Conservation (phyloP, 2,888 invertebrate genomes). For the Drosophila cognata region DNA sequence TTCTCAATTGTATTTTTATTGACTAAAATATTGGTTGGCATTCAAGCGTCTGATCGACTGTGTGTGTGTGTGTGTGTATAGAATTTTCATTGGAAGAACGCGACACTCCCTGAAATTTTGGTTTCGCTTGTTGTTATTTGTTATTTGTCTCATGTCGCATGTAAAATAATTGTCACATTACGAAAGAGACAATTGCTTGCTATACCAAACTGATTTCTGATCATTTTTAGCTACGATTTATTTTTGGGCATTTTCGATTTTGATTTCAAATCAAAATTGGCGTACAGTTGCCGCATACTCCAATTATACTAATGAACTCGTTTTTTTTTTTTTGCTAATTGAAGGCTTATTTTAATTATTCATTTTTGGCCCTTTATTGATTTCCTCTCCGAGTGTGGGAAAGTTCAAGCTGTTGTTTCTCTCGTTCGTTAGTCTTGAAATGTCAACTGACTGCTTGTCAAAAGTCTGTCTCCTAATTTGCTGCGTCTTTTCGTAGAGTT, state of each 20-base stretch:
- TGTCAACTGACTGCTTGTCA: background rate
- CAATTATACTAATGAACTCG: constrained; percentile 7
- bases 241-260: constrained; percentile 33
- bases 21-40: constrained; percentile 71
- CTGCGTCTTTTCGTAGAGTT: too few relatives aligned
- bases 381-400: constrained; percentile 22
- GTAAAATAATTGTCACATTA: constrained; percentile 69
- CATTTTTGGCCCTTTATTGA: constrained; percentile 7
- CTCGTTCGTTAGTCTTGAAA: background rate
- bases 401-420: background rate
- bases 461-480: background rate
- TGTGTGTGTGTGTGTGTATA: constrained; percentile 42
- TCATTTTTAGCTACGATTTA: constrained; percentile 37
- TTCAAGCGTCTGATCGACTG: constrained; percentile 60
- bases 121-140: constrained; percentile 38
- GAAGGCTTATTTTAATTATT: constrained; percentile 8
- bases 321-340: background rate
- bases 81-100: constrained; percentile 65
- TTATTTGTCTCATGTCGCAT: constrained; percentile 73
- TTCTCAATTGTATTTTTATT: constrained; percentile 78
- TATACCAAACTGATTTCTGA: constrained; percentile 30
- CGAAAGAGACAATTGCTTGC: constrained; percentile 48
- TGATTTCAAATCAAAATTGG: background rate
- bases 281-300: background rate
- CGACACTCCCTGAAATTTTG: constrained; percentile 60